Evolutionary conservation across 2,797 vertebrate species (phyloP).

Genomic region (Gymnoscopelus microlampas): DNA sequence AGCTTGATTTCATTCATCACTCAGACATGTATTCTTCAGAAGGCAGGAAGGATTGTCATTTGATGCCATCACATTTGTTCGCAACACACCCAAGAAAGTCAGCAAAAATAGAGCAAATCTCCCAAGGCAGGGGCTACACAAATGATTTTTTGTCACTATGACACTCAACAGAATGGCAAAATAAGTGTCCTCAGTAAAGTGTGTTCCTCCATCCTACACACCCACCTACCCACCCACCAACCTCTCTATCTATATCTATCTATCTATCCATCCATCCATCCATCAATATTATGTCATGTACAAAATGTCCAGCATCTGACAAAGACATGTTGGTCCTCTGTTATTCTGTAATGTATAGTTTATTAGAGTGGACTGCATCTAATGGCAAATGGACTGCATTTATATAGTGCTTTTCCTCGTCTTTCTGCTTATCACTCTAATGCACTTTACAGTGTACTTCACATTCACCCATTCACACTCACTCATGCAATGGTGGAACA

Average conservation of each 20-base stretch:
- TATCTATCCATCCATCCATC: conserved; percentile 49
- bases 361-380: conserved; percentile 32
- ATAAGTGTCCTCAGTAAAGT: conserved; percentile 53
- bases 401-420: too few relatives aligned
- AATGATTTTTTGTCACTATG: conserved; percentile 49
- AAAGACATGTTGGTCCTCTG: conserved; percentile 49
- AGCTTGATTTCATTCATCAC: conserved; percentile 71
- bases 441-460: too few relatives aligned
- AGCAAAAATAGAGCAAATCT: conserved; percentile 54
- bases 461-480: too few relatives aligned
- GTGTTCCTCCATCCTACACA: conserved; percentile 35
- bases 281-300: conserved; percentile 43
- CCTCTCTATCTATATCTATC: conserved; percentile 52
- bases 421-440: too few relatives aligned
- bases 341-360: conserved; percentile 45
- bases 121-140: conserved; percentile 45
- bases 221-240: conserved; percentile 51
- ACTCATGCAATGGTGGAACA: too few relatives aligned
- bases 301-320: conserved; percentile 26
- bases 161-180: conserved; percentile 61
- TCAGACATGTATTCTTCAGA: conserved; percentile 62
- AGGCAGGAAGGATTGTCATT: conserved; percentile 70
- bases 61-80: conserved; percentile 74
- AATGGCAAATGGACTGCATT: too few relatives aligned
- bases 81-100: conserved; percentile 50